Base-by-base conservation (phyloP, 2,113 vertebrate genomes). In the Climacteris rufus region DNA sequence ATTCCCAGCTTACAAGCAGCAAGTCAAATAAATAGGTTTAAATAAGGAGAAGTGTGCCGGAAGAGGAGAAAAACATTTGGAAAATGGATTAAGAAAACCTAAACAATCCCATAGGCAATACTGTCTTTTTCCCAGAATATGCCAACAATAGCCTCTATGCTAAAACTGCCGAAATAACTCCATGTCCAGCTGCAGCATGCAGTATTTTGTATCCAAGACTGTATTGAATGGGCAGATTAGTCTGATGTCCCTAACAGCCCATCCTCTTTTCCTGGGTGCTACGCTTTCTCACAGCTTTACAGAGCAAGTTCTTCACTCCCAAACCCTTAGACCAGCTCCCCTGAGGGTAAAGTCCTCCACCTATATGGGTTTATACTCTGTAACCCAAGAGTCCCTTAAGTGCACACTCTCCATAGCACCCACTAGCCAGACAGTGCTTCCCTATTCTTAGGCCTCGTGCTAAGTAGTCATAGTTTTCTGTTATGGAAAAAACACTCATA, bases 11-110 rank as follows among this genome's bases (percentile, higher is more conserved):
- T 83, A 61, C 1, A 80, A 83, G 37, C 50, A 30, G 31, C 37
- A 94, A 83, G 79, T 88, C 54, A 92, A 92, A 87, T 59, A 87
- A 96, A 80, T 35, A 27, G 7, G 25, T 90, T 95, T 93, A 83
- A 90, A 74, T 65, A 88, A 81, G 66, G 54, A 76, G 39, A 90
- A 78, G 28, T 33, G 20, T 63, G 19, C n/a, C 76, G 40, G 40
- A 94, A 74, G 59, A 86, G 22, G 39, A 86, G 30, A 50, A 93
- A 90, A 94, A 80, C 82, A 39, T 92, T 96, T 86, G 94, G 76
- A 45, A 93, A 95, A 88, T 3, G n/a, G 75, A 86, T 93, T 80
- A 86, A 68, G 71, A 92, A 86, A 92, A 80, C 18, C 45, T 86
- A 77, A 93, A 93, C 68, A 95, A 80, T 80, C 63, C 54, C 63